Evolutionary conservation across 2,888 invertebrate species (phyloP).

Genomic region (Cheilosia grossa): DNA sequence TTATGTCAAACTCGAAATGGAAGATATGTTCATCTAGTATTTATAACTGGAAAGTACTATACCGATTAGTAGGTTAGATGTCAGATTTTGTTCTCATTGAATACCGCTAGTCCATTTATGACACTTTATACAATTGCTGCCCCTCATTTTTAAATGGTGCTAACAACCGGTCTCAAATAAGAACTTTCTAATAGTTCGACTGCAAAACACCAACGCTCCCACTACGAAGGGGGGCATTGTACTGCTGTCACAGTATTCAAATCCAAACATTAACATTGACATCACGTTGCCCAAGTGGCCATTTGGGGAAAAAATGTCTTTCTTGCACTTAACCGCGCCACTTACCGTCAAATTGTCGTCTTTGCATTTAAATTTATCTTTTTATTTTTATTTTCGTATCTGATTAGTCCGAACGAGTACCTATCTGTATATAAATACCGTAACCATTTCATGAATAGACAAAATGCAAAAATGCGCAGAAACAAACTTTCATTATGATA

Average conservation of each 20-base stretch:
- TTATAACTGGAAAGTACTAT: too few relatives aligned
- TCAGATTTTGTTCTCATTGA: too few relatives aligned
- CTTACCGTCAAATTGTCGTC: constrained; percentile 15
- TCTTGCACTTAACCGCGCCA: background rate
- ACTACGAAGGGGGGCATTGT: constrained; percentile 13
- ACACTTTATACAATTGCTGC: background rate
- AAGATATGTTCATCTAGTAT: too few relatives aligned
- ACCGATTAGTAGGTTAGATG: too few relatives aligned
- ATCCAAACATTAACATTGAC: constrained; percentile 23
- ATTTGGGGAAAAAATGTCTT: constrained; percentile 20
- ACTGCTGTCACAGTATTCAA: constrained; percentile 20
- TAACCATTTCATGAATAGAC: constrained; percentile 15
- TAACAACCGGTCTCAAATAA: constrained; percentile 6
- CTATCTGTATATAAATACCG: constrained; percentile 6
- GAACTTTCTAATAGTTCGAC: constrained; percentile 37
- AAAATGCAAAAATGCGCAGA: constrained; percentile 29
- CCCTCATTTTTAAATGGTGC: background rate
- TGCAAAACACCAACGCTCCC: background rate
- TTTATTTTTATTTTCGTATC: constrained; percentile 1
- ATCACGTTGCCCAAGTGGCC: constrained; percentile 30
- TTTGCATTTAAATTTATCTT: constrained; percentile 39
- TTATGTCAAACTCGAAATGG: too few relatives aligned
- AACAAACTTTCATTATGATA: constrained; percentile 44
- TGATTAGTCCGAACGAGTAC: constrained; percentile 10
- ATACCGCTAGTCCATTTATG: too few relatives aligned